These are phyloP conservation scores for Helicoverpa assulta DNA, from an alignment of 2,888 invertebrate species.

Conservation along the genomic window DNA sequence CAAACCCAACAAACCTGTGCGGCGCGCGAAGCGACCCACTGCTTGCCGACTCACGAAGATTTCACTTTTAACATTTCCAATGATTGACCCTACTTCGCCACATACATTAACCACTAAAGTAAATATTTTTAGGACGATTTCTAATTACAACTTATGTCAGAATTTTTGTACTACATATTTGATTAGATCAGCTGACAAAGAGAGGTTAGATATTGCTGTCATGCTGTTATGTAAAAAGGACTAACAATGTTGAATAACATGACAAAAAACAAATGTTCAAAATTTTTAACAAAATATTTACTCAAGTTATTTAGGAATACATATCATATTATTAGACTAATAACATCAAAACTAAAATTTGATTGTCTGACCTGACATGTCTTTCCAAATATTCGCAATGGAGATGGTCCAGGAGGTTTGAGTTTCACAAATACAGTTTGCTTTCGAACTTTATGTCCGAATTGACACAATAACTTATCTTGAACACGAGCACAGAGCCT, in stretches of 20 bases:
- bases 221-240: constrained; percentile 74
- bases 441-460: constrained; percentile 92
- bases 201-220: constrained; percentile 71
- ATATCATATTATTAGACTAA: constrained; percentile 20
- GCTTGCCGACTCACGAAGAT: constrained; percentile 80
- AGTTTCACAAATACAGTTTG: constrained; percentile 93
- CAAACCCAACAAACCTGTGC: constrained; percentile 85
- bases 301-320: constrained; percentile 15
- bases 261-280: constrained; percentile 35
- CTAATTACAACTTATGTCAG: constrained; percentile 44
- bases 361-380: constrained; percentile 85
- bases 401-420: constrained; percentile 91
- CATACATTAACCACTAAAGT: constrained; percentile 10
- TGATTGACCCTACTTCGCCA: constrained; percentile 69
- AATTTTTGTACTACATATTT: constrained; percentile 47
- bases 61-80: constrained; percentile 86
- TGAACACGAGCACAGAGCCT: constrained; percentile 95
- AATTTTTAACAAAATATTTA: constrained; percentile 33
- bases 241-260: constrained; percentile 31
- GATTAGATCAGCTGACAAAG: constrained; percentile 72
- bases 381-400: constrained; percentile 89
- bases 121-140: constrained; percentile 22
- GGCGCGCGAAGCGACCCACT: constrained; percentile 82
- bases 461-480: constrained; percentile 95
- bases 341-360: constrained; percentile 40